Evolutionary conservation across 2,113 vertebrate species (phyloP).

Genomic region (Gambusia affinis): DNA sequence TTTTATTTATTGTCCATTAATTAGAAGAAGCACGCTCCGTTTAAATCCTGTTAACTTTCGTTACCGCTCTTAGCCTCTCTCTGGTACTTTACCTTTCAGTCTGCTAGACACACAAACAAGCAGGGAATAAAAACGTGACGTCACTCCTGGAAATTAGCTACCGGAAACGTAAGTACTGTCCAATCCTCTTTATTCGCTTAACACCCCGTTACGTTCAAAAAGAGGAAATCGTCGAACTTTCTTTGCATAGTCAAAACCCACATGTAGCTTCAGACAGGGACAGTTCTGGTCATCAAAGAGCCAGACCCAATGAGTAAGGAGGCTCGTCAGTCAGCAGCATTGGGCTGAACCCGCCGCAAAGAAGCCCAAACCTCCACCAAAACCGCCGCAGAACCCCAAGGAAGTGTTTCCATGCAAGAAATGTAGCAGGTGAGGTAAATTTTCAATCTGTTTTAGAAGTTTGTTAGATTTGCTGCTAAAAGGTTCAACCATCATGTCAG

Average conservation of each 20-base stretch:
- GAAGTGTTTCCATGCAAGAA: conserved; percentile 97
- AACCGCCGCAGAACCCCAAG: conserved; percentile 86
- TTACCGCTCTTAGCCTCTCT: too few relatives aligned
- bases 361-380: conserved; percentile 75
- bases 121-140: too few relatives aligned
- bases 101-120: too few relatives aligned
- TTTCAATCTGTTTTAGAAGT: neutral
- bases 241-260: neutral
- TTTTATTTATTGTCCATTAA: too few relatives aligned
- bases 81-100: too few relatives aligned
- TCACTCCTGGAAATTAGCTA: too few relatives aligned
- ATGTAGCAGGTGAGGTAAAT: conserved; percentile 85
- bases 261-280: conserved; percentile 72
- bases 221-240: neutral
- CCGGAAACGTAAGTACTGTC: neutral
- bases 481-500: too few relatives aligned
- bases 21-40: too few relatives aligned
- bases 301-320: conserved; percentile 77
- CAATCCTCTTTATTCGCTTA: neutral
- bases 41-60: too few relatives aligned
- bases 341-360: conserved; percentile 78
- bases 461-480: too few relatives aligned
- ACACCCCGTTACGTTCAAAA: neutral
- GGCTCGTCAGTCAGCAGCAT: conserved; percentile 48
- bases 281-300: conserved; percentile 75